A percentile compares a stretch with the other conserved stretches of the same genome.
Evolutionary conservation across 2,888 invertebrate species (phyloP).

Genomic region (Tiliacea citrago): DNA sequence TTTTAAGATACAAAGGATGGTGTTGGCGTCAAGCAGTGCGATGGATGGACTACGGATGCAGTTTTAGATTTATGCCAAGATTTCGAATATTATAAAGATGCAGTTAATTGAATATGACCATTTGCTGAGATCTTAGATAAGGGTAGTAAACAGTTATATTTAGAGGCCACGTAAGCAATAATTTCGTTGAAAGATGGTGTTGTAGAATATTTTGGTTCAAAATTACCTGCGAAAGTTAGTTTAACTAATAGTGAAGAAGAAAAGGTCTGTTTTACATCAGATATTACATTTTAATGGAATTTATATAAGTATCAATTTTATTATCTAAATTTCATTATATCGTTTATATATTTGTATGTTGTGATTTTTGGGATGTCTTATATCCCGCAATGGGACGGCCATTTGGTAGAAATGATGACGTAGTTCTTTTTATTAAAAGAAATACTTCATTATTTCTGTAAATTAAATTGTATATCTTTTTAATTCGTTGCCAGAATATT

Average conservation of each 20-base stretch:
- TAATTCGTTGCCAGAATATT: no score
- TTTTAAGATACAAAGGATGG: conserved; percentile 86
- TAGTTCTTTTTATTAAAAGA: no score
- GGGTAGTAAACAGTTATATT: conserved; percentile 65
- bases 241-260: neutral
- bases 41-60: conserved; percentile 88
- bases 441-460: no score
- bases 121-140: conserved; percentile 77
- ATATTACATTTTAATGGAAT: neutral
- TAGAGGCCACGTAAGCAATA: conserved; percentile 43
- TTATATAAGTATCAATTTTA: no score
- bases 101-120: conserved; percentile 87
- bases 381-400: no score
- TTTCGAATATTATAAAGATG: conserved; percentile 81
- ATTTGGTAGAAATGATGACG: no score
- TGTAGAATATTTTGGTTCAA: conserved; percentile 1
- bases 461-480: no score
- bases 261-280: neutral
- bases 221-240: conserved; percentile 10
- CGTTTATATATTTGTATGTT: no score
- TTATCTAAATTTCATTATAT: no score
- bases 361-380: no score
- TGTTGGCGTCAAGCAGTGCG: conserved; percentile 89
- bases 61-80: conserved; percentile 86
- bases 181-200: conserved; percentile 24